Evolutionary conservation across 2,113 vertebrate genomes (phyloP).

Genomic region (Myotis davidii): DNA sequence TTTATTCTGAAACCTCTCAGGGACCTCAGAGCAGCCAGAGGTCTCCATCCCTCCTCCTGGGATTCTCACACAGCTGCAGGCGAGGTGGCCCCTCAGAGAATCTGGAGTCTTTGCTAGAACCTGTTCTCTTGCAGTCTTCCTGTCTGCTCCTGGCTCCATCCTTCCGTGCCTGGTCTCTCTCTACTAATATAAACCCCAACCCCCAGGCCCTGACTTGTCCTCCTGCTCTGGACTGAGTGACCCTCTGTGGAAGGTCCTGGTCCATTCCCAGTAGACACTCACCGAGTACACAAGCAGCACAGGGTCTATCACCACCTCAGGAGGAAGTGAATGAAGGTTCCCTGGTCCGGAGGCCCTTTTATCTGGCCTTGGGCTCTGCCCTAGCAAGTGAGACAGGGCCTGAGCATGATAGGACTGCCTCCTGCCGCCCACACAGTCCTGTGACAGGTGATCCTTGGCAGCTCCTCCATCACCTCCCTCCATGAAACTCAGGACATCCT

Average conservation of each 20-base stretch:
- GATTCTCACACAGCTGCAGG: too few species aligned
- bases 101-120: too few species aligned
- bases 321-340: constrained; percentile 11
- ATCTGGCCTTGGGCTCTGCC: not conserved
- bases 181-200: not conserved
- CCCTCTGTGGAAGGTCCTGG: not conserved
- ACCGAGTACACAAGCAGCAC: not conserved
- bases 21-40: not conserved
- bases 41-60: not conserved
- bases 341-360: not conserved
- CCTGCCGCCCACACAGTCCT: not conserved
- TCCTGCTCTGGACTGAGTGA: not conserved
- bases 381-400: constrained; percentile 26
- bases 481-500: not conserved
- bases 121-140: not conserved
- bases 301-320: not conserved
- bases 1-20: not conserved
- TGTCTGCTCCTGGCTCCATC: not conserved
- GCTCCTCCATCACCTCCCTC: not conserved
- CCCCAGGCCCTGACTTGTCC: accelerated
- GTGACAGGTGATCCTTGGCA: not conserved
- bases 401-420: not conserved
- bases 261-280: not conserved
- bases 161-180: not conserved
- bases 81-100: not conserved